Evolutionary conservation across 2,888 invertebrate genomes (phyloP), one percentile per base, ranked within the genome.

Genomic region (Leptopilina syphax): DNA sequence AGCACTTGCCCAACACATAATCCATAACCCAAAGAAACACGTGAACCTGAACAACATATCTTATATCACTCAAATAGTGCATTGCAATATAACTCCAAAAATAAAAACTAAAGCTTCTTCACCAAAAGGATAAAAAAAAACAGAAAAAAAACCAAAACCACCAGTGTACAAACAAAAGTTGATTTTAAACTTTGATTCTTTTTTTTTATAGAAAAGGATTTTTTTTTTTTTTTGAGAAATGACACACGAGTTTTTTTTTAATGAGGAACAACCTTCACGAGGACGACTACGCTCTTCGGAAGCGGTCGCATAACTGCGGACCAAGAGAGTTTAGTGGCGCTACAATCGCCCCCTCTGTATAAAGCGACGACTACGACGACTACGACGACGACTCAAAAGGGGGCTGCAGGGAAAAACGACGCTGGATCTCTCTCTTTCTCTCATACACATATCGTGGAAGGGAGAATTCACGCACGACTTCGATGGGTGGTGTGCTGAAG

Each of bases 231-330:
- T 44, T 44, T 8, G 44, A 44, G 44, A 44, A 44, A 44, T 18
- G 18, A 18, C 18, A 44, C 82, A 76, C 57, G 27, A 67, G 18
- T 78, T 67, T 10, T 77, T 77, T 41, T 47, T 4, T 47, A 47
- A 50, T 50, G 50, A 70, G 8, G 3, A 63, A 24, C 68, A 67
- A 80, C 77, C 80, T 80, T 76, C 84, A 84, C 82, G 81, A 67
- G 78, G 79, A 81, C 87, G 81, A 86, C 85, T 85, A 80, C 85
- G 86, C 90, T 88, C 86, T 80, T 85, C 88, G 88, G 84, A 86
- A 87, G 89, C 91, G 89, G 86, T 90, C 90, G 90, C 89, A 88
- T 90, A 88, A 90, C 91, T 89, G 90, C 89, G 87, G 89, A 89
- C 81, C 86, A 86, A 83, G 87, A 63, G 86, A 86, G 87, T 87